phyloP scores from a whole-genome alignment of 2,797 vertebrate genomes.

The Pachyuromys duprasi region DNA sequence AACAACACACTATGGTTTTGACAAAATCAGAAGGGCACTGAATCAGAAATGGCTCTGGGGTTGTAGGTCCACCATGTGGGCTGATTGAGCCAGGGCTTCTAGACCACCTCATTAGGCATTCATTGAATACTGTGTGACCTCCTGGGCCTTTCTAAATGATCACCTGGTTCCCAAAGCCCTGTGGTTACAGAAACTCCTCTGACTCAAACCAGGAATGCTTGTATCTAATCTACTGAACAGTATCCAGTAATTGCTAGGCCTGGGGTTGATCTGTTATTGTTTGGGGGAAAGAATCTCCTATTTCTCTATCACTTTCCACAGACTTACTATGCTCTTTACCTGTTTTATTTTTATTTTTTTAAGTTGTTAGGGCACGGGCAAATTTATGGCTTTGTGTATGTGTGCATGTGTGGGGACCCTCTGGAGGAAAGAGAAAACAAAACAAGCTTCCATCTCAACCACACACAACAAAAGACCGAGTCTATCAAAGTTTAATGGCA shows the following conservation, averaged over 20 bases:
- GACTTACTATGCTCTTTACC: not conserved
- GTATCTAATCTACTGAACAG: not conserved
- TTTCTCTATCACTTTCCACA: not conserved
- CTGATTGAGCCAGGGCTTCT: too few relatives aligned
- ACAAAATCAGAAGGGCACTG: slow-evolving; percentile 24
- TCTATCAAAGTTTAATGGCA: slow-evolving; percentile 36
- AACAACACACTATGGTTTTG: not conserved
- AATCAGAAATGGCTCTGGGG: not conserved
- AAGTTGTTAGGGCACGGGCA: slow-evolving; percentile 43
- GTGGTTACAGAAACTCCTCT: not conserved
- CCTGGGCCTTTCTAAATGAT: slow-evolving; percentile 33
- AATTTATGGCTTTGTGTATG: not conserved
- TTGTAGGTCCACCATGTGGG: not conserved
- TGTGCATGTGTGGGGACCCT: not conserved
- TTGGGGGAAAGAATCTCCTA: not conserved
- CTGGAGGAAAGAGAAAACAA: slow-evolving; percentile 34
- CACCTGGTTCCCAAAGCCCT: not conserved
- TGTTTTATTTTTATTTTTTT: not conserved
- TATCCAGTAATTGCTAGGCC: not conserved
- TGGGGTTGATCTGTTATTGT: not conserved
- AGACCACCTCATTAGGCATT: not conserved
- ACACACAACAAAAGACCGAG: not conserved
- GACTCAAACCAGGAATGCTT: not conserved
- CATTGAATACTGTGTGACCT: not conserved
- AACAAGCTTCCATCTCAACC: not conserved